Base-by-base conservation (phyloP, 2,113 vertebrate species). In the Nycticorax nycticorax region DNA sequence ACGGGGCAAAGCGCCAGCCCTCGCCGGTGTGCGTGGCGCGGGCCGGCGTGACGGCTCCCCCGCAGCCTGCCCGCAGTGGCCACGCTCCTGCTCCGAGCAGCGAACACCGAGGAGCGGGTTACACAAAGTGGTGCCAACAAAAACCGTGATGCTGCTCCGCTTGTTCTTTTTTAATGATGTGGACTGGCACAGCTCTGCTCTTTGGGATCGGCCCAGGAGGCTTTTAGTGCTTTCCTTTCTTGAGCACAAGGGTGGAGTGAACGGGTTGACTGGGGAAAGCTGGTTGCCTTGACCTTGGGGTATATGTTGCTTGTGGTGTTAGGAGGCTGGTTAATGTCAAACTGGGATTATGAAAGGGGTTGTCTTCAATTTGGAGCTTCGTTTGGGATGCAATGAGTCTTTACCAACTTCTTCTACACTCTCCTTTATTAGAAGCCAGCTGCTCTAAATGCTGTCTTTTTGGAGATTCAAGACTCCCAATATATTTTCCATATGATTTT, bases 401-500 rank as follows among this genome's bases (percentile, higher is more conserved):
- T 96, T 88, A 91, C 59, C 64, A 74, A 72, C 81, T 95, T 94
- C 72, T 83, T 86, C 78, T 94, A 47, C 37, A 62, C 79, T 92
- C 74, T 81, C 23, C 39, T 89, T 64, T 96, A 97, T 85, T 66
- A 91, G 75, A 83, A 96, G 86, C 67, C 98, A 97, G 87, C 77
- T 97, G 96, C 53, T 93, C 33, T 74, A 95, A 85, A 85, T 75
- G 68, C 43, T 24, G 28, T 79, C 45, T 95, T 97, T 90, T 87
- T 75, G 39, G 92, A 96, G 79, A 24, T 73, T 96, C 89, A 88
- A 71, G 83, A 78, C 95, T 95, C 41, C 43, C 23, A 92, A 84
- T 95, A 41, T 79, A 73, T 84, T 98, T 97, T 97, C 94, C 96
- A 86, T 92, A 92, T 27, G 41, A 88, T 88, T 97, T 96, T 96